These are phyloP conservation scores for Corythornis cristatus DNA, from an alignment of 2,113 vertebrate genomes.

Conservation along the genomic window DNA sequence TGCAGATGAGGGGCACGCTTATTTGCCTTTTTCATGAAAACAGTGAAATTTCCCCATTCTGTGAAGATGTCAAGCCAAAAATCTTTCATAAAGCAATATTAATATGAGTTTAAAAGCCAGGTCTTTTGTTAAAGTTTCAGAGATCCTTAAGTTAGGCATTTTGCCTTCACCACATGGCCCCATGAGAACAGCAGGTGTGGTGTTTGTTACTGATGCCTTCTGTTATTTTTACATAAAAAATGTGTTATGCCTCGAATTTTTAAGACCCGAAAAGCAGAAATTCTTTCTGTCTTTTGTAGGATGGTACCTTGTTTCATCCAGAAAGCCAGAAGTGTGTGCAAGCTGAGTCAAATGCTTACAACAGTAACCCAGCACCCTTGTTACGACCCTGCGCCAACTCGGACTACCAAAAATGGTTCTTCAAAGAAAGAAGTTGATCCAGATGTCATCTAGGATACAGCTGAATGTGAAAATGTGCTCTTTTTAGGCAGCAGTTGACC, in stretches of 20 bases:
- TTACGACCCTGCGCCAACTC: constrained; percentile 82
- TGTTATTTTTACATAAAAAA: background rate
- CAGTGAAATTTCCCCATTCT: background rate
- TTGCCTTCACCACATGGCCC: background rate
- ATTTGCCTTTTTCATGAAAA: background rate
- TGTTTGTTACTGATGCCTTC: background rate
- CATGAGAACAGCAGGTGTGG: background rate
- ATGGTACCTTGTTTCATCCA: constrained; percentile 84
- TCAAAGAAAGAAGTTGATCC: constrained; percentile 81
- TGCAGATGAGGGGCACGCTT: background rate
- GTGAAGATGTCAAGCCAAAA: background rate
- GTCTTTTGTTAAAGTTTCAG: background rate
- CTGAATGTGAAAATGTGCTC: background rate
- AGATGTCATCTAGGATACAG: background rate
- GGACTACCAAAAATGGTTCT: constrained; percentile 89
- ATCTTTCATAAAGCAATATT: background rate
- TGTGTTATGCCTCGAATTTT: background rate
- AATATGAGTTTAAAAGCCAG: background rate
- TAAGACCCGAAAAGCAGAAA: background rate
- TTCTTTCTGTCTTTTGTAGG: constrained; percentile 76
- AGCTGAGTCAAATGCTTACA: constrained; percentile 72
- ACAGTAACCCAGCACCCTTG: constrained; percentile 78
- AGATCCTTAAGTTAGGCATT: background rate
- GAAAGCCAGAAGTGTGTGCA: constrained; percentile 87
- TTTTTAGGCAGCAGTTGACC: background rate